phyloP scores from a whole-genome alignment of 2,888 invertebrate species.

The Thymelicus sylvestris region DNA sequence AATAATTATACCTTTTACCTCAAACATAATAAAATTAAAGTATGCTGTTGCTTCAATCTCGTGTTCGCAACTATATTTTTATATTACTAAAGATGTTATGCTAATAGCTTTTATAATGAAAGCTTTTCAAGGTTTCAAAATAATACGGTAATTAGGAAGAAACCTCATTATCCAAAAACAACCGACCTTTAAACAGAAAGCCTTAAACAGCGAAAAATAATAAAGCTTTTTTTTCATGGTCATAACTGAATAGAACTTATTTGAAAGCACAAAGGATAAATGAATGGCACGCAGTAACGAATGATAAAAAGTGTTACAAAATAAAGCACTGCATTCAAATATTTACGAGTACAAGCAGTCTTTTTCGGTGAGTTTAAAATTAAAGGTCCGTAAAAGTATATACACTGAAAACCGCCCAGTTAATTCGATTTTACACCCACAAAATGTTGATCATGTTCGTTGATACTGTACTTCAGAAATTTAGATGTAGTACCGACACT shows the following conservation, averaged over 20 bases:
- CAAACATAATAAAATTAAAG: too few species aligned
- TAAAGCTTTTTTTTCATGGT: too few species aligned
- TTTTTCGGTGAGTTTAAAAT: background rate
- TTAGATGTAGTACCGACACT: background rate
- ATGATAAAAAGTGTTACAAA: conserved; percentile 1
- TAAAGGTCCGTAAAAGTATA: conserved; percentile 1
- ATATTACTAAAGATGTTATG: too few species aligned
- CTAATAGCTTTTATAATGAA: too few species aligned
- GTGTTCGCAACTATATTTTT: too few species aligned
- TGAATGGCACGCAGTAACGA: background rate
- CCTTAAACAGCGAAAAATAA: too few species aligned
- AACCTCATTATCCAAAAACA: too few species aligned
- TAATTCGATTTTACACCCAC: conserved; percentile 3
- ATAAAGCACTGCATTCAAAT: conserved; percentile 6
- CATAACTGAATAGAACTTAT: background rate
- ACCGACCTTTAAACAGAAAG: too few species aligned
- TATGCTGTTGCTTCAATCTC: too few species aligned
- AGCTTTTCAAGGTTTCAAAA: too few species aligned
- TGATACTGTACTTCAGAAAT: background rate
- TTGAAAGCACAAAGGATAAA: background rate
- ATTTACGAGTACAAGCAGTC: background rate
- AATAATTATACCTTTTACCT: too few species aligned
- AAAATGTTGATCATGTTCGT: background rate
- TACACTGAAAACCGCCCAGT: background rate
- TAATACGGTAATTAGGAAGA: too few species aligned